Conservation (phyloP, 2,888 invertebrate genomes). For the Himalopsyche japonica region DNA sequence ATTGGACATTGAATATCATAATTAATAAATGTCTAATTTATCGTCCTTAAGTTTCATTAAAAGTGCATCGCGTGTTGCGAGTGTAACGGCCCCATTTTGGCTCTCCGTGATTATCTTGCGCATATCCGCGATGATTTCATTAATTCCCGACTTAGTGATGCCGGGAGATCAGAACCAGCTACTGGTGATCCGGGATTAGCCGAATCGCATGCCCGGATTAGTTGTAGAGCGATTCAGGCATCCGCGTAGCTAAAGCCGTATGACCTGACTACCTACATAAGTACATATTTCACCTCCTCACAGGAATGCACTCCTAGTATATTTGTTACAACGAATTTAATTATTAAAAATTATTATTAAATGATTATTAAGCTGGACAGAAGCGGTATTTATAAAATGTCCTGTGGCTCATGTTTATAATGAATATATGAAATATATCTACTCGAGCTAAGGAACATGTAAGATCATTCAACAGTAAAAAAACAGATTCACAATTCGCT, state of each 20-base stretch:
- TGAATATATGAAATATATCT: too few relatives aligned
- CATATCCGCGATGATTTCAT: slow-evolving; percentile 33
- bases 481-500: too few relatives aligned
- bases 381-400: too few relatives aligned
- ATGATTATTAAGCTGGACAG: too few relatives aligned
- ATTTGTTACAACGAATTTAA: neutral
- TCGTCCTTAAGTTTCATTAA: neutral
- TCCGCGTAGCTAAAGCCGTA: neutral
- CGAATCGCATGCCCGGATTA: slow-evolving; percentile 22
- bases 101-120: slow-evolving; percentile 18
- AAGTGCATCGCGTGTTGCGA: neutral
- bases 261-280: neutral
- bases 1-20: too few relatives aligned
- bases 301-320: neutral
- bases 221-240: neutral
- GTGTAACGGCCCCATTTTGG: neutral
- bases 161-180: slow-evolving; percentile 23
- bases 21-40: too few relatives aligned
- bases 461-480: too few relatives aligned
- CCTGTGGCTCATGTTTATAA: too few relatives aligned
- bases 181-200: slow-evolving; percentile 11
- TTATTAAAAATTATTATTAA: too few relatives aligned
- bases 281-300: neutral
- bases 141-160: slow-evolving; percentile 35
- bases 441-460: too few relatives aligned